Evolutionary conservation across 2,113 vertebrate species (phyloP).

Genomic region (Athene cunicularia): DNA sequence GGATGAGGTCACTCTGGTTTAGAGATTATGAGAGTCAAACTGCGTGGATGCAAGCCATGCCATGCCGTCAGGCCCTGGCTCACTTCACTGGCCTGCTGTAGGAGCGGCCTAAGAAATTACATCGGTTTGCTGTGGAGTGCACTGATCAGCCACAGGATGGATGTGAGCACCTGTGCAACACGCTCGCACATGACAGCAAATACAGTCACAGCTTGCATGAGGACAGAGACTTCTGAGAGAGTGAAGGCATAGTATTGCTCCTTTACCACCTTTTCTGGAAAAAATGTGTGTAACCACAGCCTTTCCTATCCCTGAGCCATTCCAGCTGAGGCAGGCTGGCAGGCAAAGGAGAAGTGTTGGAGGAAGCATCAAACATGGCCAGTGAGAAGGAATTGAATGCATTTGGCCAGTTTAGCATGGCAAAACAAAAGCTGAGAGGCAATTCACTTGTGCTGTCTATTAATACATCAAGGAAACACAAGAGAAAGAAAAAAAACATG

Average conservation of each 20-base stretch:
- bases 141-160: not conserved
- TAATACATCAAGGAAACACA: not conserved
- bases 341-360: not conserved
- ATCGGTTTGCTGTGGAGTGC: not conserved
- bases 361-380: not conserved
- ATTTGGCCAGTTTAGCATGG: not conserved
- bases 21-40: not conserved
- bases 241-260: not conserved
- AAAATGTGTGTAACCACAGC: fast-evolving
- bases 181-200: not conserved
- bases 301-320: not conserved
- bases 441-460: not conserved
- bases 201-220: not conserved
- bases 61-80: not conserved
- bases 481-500: not conserved
- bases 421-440: not conserved
- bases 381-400: not conserved
- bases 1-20: slow-evolving; percentile 35
- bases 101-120: not conserved
- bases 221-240: not conserved
- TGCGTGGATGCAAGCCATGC: not conserved
- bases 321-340: not conserved
- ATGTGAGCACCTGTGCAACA: not conserved
- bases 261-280: not conserved
- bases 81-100: not conserved